phyloP scores from a whole-genome alignment of 2,113 vertebrate species.

The Orcinus orca region DNA sequence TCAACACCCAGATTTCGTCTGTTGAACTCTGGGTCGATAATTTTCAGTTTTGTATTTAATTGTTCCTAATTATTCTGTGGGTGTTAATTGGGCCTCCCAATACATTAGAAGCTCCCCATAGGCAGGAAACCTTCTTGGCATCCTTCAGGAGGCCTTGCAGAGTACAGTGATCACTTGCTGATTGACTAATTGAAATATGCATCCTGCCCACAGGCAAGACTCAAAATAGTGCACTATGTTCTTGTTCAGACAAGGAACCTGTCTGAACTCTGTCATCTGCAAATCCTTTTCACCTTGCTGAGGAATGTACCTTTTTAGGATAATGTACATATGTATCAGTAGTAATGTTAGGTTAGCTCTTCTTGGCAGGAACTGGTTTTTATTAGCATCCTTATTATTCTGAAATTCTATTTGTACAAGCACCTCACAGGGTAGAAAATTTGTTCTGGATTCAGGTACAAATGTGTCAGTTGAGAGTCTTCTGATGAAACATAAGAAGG shows the following conservation, averaged over 20 bases:
- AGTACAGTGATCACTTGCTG: not conserved
- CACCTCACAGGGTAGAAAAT: not conserved
- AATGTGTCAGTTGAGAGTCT: not conserved
- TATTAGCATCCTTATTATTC: not conserved
- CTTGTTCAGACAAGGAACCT: not conserved
- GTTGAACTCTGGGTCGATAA: not conserved
- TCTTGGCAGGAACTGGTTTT: not conserved
- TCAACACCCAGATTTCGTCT: not conserved
- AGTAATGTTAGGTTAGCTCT: not conserved
- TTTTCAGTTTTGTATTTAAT: not conserved
- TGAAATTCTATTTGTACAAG: not conserved
- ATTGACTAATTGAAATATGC: conserved; percentile 4
- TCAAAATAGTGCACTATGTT: not conserved
- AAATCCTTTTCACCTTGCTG: conserved; percentile 8
- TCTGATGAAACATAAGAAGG: not conserved
- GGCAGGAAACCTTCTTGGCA: not conserved
- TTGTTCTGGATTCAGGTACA: not conserved
- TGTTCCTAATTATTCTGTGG: not conserved
- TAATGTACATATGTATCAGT: not conserved
- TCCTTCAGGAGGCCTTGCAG: not conserved
- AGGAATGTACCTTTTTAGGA: not conserved
- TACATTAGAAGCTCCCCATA: not conserved
- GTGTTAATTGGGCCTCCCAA: not conserved
- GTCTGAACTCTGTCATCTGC: not conserved
- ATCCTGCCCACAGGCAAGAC: not conserved